Base-by-base conservation (phyloP, 2,888 invertebrate genomes). In the Auanema sp. region DNA sequence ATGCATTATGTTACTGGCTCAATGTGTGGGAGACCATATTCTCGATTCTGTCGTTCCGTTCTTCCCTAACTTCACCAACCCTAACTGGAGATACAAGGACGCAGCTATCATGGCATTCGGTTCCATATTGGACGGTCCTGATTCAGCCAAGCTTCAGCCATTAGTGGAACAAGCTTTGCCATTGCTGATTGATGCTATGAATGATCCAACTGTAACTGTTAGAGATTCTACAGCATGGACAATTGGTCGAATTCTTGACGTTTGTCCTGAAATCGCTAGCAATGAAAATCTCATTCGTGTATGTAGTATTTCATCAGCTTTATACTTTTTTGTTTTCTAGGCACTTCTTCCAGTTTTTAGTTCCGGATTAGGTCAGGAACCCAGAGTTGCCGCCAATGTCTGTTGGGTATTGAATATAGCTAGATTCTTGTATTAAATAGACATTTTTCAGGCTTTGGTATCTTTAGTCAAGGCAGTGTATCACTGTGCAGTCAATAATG, bases 51-150 rank as follows among this genome's bases (percentile, higher is more conserved):
- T 96, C 14, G 87, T 98, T 79, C 97, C 97, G 21, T 99, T 98
- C 85, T 93, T 99, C 69, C 91, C 92, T 83, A 92, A 98, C 85
- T 97, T 99, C 71, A 91, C 91, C 84, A 91, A 90, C 76, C 89
- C 90, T 18, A 69, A 82, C 62, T 84, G 84, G 84, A 80, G 85
- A 60, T 84, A 67, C 55, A 72, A 68, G 69, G 98, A 99, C 86
- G 98, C 97, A 3, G 96, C 98, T 0, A 89, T 98, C 14, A 98
- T 98, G 97, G 93, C 96, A 0, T 98, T 98, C 84, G 98, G 96
- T 54, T 88, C 88, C 2, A 92, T 95, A 73, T 86, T 94, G 65
- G 93, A 95, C 71, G 97, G 97, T 0, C 89, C 98, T 21, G 92
- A 95, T 80, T 88, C 90, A 0, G 89, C 87, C 53, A 92, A 92